Evolutionary conservation across 35 echinoderm and acorn worm species (phyloP), one percentile per base, ranked within the genome.

Genomic region (Eucidaris tribuloides): DNA sequence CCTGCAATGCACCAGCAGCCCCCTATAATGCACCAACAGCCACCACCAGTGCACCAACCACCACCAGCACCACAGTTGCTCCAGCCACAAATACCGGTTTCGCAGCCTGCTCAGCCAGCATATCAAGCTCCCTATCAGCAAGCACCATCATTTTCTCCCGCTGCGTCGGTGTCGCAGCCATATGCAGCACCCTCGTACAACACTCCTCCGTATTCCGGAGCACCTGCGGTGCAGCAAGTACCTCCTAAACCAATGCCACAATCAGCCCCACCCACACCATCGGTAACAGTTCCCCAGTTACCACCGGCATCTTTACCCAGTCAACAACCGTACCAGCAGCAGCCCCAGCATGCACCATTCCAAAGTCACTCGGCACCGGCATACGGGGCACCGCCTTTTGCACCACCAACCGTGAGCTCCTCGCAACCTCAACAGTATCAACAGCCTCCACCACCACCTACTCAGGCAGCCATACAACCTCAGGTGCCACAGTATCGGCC

Each of bases 401-500:
- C 71, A 60, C 46, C 68, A 62, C 24, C 19, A 23, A 38, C 48
- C 2, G 62, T 71, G 28, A 44, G 31, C 28, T 39, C 38, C 32
- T 34, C 44, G 9, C 68, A 76, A 50, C 5, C 5, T 22, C 58
- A 2, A 42, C 77, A 40, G 62, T 85, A 76, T 60, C 59, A 36
- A 59, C 82, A 68, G 82, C 77, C 41, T 23, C 81, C 66, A 45
- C 65, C 89, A 28, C 83, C 54, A 4, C 61, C 77, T 19, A 65
- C 32, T 33, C 84, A 84, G 23, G 33, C 89, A 19, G 54, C 89
- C 33, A 43, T 56, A 58, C 39, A 76, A 38, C 64, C 76, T 28
- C 89, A 86, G 37, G 41, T 48, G 19, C 62, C 62, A 20, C 62
- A 56, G 5, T 89, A 82, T 79, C 54, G 68, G 9, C 89, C 83